A percentile compares a stretch with the other conserved stretches of the same genome.
Conservation (phyloP, 1,140 invertebrate species). For the Oryzaephilus surinamensis region DNA sequence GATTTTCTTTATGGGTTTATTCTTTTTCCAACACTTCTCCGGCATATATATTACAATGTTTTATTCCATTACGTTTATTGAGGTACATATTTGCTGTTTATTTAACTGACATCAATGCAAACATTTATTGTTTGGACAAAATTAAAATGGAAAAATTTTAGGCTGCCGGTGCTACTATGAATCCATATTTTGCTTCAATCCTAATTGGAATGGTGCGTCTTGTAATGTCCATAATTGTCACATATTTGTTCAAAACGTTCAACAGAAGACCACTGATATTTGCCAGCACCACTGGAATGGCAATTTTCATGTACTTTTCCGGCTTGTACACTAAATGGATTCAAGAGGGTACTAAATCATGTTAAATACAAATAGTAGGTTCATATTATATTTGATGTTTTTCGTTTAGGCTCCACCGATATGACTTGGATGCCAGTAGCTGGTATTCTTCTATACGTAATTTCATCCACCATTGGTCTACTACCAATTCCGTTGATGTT, state of each 20-base stretch:
- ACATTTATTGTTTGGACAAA: too few relatives aligned
- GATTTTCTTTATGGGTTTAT: conserved; percentile 41
- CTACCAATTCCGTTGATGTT: conserved; percentile 50
- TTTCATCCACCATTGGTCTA: conserved; percentile 45
- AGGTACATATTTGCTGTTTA: too few relatives aligned
- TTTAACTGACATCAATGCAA: too few relatives aligned
- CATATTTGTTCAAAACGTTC: conserved; percentile 39
- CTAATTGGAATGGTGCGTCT: conserved; percentile 53
- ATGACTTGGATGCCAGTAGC: conserved; percentile 21
- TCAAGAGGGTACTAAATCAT: conserved; percentile 19
- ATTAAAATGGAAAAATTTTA: too few relatives aligned
- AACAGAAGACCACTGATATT: conserved; percentile 40
- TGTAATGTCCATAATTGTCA: conserved; percentile 44
- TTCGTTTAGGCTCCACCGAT: conserved; percentile 9
- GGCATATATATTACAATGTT: conserved; percentile 55
- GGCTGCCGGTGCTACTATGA: conserved; percentile 38
- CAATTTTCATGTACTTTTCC: conserved; percentile 39
- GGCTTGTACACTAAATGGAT: conserved; percentile 39
- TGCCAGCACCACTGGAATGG: conserved; percentile 41
- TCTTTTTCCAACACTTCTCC: conserved; percentile 47
- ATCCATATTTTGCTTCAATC: conserved; percentile 44
- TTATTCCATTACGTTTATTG: conserved; percentile 60
- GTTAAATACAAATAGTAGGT: too few relatives aligned
- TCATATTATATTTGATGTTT: not conserved
- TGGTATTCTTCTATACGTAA: conserved; percentile 34